Conservation (phyloP, 2,888 invertebrate species). For the Heliconius hortense region DNA sequence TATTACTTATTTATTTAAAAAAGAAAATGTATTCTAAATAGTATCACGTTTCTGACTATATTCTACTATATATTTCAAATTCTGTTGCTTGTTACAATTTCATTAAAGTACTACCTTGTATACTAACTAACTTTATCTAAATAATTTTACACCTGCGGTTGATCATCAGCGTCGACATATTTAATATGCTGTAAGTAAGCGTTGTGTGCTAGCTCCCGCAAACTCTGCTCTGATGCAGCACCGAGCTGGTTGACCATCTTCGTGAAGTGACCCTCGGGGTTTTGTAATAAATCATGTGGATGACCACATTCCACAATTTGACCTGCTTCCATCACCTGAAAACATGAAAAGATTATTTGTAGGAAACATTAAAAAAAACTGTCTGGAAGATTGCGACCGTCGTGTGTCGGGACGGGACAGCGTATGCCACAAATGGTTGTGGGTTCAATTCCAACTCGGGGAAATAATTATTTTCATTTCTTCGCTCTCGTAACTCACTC, state of each 20-base stretch:
- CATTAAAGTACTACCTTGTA: constrained; percentile 3
- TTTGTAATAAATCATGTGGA: constrained; percentile 84
- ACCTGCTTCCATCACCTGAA: constrained; percentile 83
- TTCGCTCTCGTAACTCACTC: too few relatives aligned
- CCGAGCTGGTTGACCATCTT: constrained; percentile 85
- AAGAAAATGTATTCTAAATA: constrained; percentile 17
- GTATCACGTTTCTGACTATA: constrained; percentile 20
- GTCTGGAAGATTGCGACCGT: background rate
- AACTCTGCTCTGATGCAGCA: constrained; percentile 68
- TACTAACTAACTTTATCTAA: constrained; percentile 7
- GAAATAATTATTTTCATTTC: too few relatives aligned
- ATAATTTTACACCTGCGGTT: constrained; percentile 41
- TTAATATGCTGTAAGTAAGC: constrained; percentile 71
- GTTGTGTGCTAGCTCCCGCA: constrained; percentile 65
- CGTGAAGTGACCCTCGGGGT: constrained; percentile 80
- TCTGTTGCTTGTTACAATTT: constrained; percentile 8
- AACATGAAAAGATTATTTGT: background rate
- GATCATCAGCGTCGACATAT: constrained; percentile 71
- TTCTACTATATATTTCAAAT: constrained; percentile 16
- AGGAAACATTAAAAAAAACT: background rate
- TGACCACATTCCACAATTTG: constrained; percentile 86
- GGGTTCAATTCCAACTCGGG: too few relatives aligned
- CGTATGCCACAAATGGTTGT: background rate
- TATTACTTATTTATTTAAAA: background rate
- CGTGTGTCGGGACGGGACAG: background rate